Evolutionary conservation across 1,140 invertebrate species (phyloP).

Genomic region (honey bee (Apis mellifera)): DNA sequence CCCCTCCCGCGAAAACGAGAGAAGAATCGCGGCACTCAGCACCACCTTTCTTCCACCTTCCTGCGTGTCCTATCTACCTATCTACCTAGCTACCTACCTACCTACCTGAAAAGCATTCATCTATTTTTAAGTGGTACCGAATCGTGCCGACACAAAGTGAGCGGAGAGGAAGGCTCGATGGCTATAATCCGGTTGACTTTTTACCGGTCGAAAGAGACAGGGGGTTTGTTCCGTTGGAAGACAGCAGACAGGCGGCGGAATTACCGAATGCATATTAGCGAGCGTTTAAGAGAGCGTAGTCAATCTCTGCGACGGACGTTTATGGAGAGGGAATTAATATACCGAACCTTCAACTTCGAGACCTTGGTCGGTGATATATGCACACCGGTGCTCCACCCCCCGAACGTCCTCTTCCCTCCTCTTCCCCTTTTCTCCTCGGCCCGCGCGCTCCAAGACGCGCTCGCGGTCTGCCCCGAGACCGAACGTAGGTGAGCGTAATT

Average conservation of each 20-base stretch:
- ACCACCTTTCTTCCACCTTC: too few species aligned
- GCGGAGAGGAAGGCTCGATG: too few species aligned
- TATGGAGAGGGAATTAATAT: conserved; percentile 82
- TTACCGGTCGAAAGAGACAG: conserved; percentile 22
- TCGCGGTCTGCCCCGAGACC: conserved; percentile 49
- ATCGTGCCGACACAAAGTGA: conserved; percentile 43
- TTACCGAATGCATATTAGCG: conserved; percentile 79
- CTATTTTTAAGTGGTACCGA: conserved; percentile 31
- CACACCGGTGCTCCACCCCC: conserved; percentile 72
- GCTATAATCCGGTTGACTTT: conserved; percentile 26
- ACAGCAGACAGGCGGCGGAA: conserved; percentile 62
- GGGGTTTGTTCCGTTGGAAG: conserved; percentile 31
- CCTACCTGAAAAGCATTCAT: conserved; percentile 19
- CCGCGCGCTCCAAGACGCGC: conserved; percentile 36
- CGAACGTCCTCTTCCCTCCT: conserved; percentile 33
- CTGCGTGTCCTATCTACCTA: too few species aligned
- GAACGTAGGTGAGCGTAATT: conserved; percentile 49
- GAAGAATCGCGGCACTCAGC: too few species aligned
- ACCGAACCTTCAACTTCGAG: conserved; percentile 77
- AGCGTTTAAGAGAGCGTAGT: conserved; percentile 80
- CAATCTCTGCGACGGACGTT: conserved; percentile 80
- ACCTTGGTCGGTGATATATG: conserved; percentile 79
- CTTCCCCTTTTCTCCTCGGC: conserved; percentile 4
- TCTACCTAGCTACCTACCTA: conserved; percentile 19
- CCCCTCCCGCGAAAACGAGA: too few species aligned